Evolutionary conservation across 2,113 vertebrate species (phyloP), one percentile per base, ranked within the genome.

Genomic region (Prolemur simus): DNA sequence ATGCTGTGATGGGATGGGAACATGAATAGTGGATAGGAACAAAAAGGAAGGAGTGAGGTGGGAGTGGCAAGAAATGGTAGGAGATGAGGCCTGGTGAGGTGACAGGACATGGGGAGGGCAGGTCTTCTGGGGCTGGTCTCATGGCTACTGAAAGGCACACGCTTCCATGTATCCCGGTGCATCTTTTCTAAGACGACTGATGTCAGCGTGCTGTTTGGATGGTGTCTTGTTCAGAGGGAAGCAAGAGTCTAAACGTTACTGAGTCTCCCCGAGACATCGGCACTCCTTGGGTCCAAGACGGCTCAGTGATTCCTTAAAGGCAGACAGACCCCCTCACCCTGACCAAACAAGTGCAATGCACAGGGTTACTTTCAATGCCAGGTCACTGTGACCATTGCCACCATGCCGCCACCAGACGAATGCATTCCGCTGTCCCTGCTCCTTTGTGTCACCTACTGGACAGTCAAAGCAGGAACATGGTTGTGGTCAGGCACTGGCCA

Each of bases 191-290:
- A 64, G 76, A 68, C 29, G 80, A 63, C 14, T 37, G 63, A 49
- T 3, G 4, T 1, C 0, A 9, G 13, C 18, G 0, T 2, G 13
- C 45, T 21, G 45, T 9, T 58, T 42, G 32, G 60, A 29, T 6
- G 32, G 29, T 2, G 14, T 69, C 73, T 84, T n/a, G 49, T 6
- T 92, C 68, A 86, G 82, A 86, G 37, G 25, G 10, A 23, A 56
- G 45, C 45, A 7, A 34, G 64, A 18, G 7, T 8, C 63, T 60
- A 14, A 56, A 71, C 34, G 32, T 68, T 15, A 8, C 3, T 7
- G 37, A 1, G 8, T 52, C 32, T 69, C 52, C 27, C 25, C 12
- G 2, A 25, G 12, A 14, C 6, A 0, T 3, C 0, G 8, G 20
- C 10, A 20, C 20, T 7, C 7, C 69, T 45, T 8, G 20, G 13